Percentiles rank a stretch among this genome's conserved stretches.
Conservation (phyloP, 2,113 vertebrate genomes). For the Archilochus colubris region DNA sequence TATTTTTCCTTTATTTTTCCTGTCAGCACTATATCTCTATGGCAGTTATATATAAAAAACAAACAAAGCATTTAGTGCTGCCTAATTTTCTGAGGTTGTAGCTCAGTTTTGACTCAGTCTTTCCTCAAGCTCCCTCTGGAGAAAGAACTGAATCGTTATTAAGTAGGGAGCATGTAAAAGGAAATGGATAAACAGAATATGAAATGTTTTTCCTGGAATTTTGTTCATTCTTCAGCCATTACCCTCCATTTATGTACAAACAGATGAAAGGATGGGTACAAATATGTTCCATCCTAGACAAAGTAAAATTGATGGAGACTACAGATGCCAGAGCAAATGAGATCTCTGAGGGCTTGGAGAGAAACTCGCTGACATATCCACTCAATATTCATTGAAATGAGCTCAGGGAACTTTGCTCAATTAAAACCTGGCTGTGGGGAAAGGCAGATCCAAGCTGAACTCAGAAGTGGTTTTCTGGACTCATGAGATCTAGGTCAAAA, state of each 20-base stretch:
- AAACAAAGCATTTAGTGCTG: not conserved
- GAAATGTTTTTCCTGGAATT: not conserved
- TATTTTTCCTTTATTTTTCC: not conserved
- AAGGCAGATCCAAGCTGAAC: not conserved
- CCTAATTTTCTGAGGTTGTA: not conserved
- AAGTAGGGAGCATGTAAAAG: not conserved
- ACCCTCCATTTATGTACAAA: not conserved
- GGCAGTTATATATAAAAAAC: not conserved
- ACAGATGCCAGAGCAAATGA: conserved; percentile 21
- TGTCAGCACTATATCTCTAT: not conserved
- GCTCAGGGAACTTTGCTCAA: not conserved
- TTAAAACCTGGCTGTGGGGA: not conserved
- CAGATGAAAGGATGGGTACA: not conserved
- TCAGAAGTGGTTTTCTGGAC: not conserved
- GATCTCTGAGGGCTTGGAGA: not conserved
- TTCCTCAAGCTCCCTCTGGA: not conserved
- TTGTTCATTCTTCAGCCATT: not conserved
- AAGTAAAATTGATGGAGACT: conserved; percentile 13
- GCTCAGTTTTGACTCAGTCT: not conserved
- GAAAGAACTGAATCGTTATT: not conserved
- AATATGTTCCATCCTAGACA: not conserved
- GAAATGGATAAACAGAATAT: not conserved
- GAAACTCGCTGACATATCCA: not conserved
- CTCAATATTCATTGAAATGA: conserved; percentile 30
- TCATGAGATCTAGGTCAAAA: not conserved